A percentile compares a stretch with the other conserved stretches of the same genome.
Evolutionary conservation across 1,140 invertebrate species (phyloP).

Genomic region (Thaumetopoea pityocampa): DNA sequence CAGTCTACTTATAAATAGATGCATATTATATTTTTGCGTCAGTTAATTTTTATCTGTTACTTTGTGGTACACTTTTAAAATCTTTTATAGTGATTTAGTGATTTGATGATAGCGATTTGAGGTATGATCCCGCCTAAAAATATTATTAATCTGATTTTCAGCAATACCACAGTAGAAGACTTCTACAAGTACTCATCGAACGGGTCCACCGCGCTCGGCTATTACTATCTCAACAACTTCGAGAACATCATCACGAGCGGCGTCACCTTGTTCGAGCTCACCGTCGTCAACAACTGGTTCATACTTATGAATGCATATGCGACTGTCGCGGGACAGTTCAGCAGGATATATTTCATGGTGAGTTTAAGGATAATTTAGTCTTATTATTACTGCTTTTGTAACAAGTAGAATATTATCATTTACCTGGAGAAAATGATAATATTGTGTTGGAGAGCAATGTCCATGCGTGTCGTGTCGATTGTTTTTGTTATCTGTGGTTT

Average conservation of each 20-base stretch:
- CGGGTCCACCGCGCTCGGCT: constrained; percentile 81
- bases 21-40: too few relatives aligned
- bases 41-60: too few relatives aligned
- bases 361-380: constrained; percentile 21
- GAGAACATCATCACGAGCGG: constrained; percentile 83
- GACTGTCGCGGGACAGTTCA: constrained; percentile 80
- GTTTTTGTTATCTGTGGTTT: too few relatives aligned
- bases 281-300: constrained; percentile 94
- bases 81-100: too few relatives aligned
- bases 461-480: too few relatives aligned
- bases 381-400: too few relatives aligned
- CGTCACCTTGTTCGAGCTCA: constrained; percentile 93
- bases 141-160: constrained; percentile 41
- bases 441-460: too few relatives aligned
- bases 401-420: too few relatives aligned
- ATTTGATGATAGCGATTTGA: too few relatives aligned
- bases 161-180: constrained; percentile 89
- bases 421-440: too few relatives aligned
- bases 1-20: too few relatives aligned
- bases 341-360: constrained; percentile 90
- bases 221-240: constrained; percentile 94
- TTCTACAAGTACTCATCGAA: constrained; percentile 86
- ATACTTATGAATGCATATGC: constrained; percentile 95
- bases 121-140: not conserved
- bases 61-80: too few relatives aligned